Percentiles rank a stretch among this genome's conserved stretches.
phyloP scores from a whole-genome alignment of 1,140 invertebrate species.

The Macrocentrus cingulum region DNA sequence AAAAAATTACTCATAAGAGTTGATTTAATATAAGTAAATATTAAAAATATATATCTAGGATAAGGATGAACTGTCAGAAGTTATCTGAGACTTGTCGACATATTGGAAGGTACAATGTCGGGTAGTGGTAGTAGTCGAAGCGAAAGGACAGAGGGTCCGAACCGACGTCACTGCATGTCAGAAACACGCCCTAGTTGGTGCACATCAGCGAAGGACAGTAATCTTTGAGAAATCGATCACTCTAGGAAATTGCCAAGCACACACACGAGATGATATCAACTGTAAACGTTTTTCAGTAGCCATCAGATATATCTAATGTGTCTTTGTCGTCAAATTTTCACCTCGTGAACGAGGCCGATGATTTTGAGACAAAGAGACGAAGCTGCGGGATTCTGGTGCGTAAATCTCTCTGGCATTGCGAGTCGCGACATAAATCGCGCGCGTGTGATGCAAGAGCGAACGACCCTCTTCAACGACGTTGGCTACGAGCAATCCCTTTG shows the following conservation, averaged over 20 bases:
- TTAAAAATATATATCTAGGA: too few relatives aligned
- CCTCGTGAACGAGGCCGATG: too few relatives aligned
- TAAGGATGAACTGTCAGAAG: too few relatives aligned
- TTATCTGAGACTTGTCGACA: not conserved
- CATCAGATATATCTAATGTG: too few relatives aligned
- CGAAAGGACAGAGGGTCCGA: not conserved
- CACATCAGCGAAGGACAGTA: too few relatives aligned
- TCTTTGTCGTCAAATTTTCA: too few relatives aligned
- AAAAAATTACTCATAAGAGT: too few relatives aligned
- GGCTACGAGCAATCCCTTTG: not conserved
- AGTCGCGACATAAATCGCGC: constrained; percentile 24
- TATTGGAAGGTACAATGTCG: not conserved
- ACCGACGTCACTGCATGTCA: constrained; percentile 5
- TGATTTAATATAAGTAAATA: too few relatives aligned
- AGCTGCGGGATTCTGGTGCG: constrained; percentile 2
- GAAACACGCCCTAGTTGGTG: constrained; percentile 30
- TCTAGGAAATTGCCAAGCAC: constrained; percentile 37
- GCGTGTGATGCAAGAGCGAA: constrained; percentile 8
- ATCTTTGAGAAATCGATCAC: constrained; percentile 37
- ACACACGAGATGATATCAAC: not conserved
- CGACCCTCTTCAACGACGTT: constrained; percentile 1
- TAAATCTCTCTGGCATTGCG: constrained; percentile 21
- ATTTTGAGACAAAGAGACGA: constrained; percentile 19
- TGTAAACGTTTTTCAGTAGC: not conserved
- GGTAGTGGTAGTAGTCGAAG: not conserved